These are phyloP conservation scores for Pampus argenteus DNA, from an alignment of 2,797 vertebrate species.

Conservation along the genomic window DNA sequence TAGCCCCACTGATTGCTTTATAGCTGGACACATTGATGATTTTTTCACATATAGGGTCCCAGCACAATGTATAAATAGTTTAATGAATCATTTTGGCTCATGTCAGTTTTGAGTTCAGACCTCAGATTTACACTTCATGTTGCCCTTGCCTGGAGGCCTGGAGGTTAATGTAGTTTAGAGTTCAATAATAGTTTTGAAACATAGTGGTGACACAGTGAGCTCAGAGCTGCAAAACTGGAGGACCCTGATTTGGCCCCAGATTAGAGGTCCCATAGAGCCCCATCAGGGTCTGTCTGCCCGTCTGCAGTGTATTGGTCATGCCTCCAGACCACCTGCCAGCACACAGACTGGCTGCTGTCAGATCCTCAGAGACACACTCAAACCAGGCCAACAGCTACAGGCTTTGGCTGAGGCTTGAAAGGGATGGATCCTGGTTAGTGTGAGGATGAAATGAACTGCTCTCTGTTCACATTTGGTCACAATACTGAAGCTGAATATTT, in stretches of 20 bases:
- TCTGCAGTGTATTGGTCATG: conserved; percentile 69
- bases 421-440: conserved; percentile 51
- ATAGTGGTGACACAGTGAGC: conserved; percentile 55
- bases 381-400: conserved; percentile 70
- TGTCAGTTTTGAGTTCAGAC: conserved; percentile 15
- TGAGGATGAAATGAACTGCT: conserved; percentile 54
- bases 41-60: conserved; percentile 48
- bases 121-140: conserved; percentile 17
- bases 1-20: conserved; percentile 64
- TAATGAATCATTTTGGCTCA: conserved; percentile 42
- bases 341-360: conserved; percentile 60
- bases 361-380: conserved; percentile 67
- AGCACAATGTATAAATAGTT: conserved; percentile 30
- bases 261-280: conserved; percentile 60
- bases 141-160: conserved; percentile 53
- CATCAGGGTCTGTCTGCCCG: conserved; percentile 54
- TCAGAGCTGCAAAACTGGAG: conserved; percentile 47
- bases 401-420: conserved; percentile 69
- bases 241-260: conserved; percentile 63
- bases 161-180: conserved; percentile 60
- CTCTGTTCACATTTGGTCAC: conserved; percentile 51
- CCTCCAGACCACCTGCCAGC: conserved; percentile 76
- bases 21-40: conserved; percentile 59
- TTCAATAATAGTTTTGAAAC: conserved; percentile 56
- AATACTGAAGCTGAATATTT: conserved; percentile 41